Base-by-base conservation (phyloP, 2,797 vertebrate species). In the Chelidonichthys spinosus region DNA sequence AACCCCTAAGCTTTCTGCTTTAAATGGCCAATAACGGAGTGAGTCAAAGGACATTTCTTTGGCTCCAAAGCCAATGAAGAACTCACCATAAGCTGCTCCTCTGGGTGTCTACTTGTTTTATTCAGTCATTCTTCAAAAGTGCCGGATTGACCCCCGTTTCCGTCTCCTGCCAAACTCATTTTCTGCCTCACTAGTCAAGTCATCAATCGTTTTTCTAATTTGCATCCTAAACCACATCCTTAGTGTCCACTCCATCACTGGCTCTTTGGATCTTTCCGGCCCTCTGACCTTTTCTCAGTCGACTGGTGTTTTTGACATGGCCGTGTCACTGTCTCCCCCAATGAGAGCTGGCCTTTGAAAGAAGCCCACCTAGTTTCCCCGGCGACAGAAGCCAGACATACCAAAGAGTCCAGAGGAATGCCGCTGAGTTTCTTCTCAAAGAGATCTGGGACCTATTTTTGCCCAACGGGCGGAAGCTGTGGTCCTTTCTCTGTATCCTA, bases 221-320 rank as follows among this genome's bases (percentile, higher is more conserved):
- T 53, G 67, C 64, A 80, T 79, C 83, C 72, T 70, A 59, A 85
- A 69, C 64, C 49, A 63, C 76, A 80, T 87, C 67, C 76, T 84
- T 35, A 50, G 44, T 69, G 73, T 83, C 78, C 33, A 63, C 54
- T 71, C 74, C 74, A 75, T 83, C 81, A 78, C 63, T 17, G 59
- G 47, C 69, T 84, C 76, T 78, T 87, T 71, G 69, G 85, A 76
- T 87, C 79, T 74, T 80, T 86, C 71, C 74, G 65, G 79, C 87
- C 84, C 85, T 89, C 82, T 92, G 83, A 85, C 90, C 82, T 92
- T 91, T 94, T 95, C 92, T 93, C 93, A 87, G 75, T 63, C 46
- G 66, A 74, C 81, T 95, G 93, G 76, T 85, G 86, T 90, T 93
- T 95, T 90, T 94, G 83, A 93, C 95, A 92, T 55, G 65, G 73